These are phyloP conservation scores for Lepidocyrtinus sp. DNA, from an alignment of 2,888 invertebrate genomes.

Conservation along the genomic window DNA sequence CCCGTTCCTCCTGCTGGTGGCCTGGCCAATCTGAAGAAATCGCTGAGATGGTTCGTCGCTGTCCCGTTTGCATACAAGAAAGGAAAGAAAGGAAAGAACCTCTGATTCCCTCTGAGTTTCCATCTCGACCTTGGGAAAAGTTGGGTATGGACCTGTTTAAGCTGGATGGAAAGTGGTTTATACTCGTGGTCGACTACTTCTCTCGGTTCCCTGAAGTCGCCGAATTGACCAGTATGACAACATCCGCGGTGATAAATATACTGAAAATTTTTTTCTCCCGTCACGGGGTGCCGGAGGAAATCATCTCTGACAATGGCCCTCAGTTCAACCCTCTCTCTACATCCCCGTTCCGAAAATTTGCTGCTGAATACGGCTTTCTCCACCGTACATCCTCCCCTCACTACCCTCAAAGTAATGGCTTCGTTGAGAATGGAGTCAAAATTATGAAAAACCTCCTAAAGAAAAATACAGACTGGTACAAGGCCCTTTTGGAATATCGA, in stretches of 20 bases:
- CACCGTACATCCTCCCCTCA: conserved; percentile 63
- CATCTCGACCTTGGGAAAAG: conserved; percentile 16
- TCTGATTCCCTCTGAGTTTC: background rate
- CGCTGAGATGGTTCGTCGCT: background rate
- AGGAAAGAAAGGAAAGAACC: no score
- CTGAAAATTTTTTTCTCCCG: conserved; percentile 64
- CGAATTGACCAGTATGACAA: background rate
- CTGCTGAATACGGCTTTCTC: conserved; percentile 64
- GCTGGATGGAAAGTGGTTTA: background rate
- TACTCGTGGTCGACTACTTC: background rate
- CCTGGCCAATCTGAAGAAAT: conserved; percentile 33
- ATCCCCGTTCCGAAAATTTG: conserved; percentile 60
- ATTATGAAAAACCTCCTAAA: conserved; percentile 66
- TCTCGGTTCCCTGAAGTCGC: background rate
- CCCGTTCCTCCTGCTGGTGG: conserved; percentile 20
- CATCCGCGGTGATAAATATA: conserved; percentile 29
- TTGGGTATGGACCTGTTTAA: conserved; percentile 19
- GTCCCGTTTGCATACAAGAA: background rate
- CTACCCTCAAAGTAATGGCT: conserved; percentile 67
- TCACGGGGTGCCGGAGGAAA: conserved; percentile 68
- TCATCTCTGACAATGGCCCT: conserved; percentile 65
- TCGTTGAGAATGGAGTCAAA: conserved; percentile 65
- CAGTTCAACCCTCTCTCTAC: no score
- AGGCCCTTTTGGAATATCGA: conserved; percentile 68
- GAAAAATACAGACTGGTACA: conserved; percentile 68